Evolutionary conservation across 2,888 invertebrate species (phyloP).

Genomic region (Laothoe populi): DNA sequence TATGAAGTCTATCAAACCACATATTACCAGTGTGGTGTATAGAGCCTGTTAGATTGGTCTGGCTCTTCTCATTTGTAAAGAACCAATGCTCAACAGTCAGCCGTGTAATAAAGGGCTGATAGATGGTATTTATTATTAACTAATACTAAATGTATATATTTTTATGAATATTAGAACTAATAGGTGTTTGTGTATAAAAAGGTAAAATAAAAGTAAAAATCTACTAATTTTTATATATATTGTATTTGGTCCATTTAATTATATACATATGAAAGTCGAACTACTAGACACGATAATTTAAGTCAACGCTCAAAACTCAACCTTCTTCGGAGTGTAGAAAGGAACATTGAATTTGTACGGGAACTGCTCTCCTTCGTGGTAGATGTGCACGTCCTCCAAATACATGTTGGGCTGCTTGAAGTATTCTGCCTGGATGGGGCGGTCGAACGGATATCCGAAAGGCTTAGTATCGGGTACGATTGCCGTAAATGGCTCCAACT

Average conservation of each 20-base stretch:
- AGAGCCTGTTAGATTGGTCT: no score
- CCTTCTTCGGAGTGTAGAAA: constrained; percentile 38
- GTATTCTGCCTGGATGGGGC: constrained; percentile 72
- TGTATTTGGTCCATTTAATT: constrained; percentile 11
- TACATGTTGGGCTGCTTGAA: constrained; percentile 85
- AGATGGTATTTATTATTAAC: no score
- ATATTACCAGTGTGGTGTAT: no score
- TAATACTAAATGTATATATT: no score
- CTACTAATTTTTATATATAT: constrained; percentile 3
- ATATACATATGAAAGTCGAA: constrained; percentile 10
- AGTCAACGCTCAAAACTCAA: constrained; percentile 1
- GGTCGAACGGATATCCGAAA: constrained; percentile 85
- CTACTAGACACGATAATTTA: neutral
- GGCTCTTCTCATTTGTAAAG: no score
- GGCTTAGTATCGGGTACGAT: constrained; percentile 77
- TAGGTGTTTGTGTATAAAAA: neutral
- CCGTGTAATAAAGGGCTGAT: no score
- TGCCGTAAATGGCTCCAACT: constrained; percentile 52
- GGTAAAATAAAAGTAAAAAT: neutral
- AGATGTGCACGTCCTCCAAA: constrained; percentile 84
- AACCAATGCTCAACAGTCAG: no score
- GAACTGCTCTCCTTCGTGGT: constrained; percentile 73
- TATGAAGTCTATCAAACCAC: no score
- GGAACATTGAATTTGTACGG: constrained; percentile 58
- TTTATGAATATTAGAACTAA: no score